These are phyloP conservation scores for Coelogynopora nodosa DNA, from an alignment of 2,888 invertebrate species.

Conservation along the genomic window DNA sequence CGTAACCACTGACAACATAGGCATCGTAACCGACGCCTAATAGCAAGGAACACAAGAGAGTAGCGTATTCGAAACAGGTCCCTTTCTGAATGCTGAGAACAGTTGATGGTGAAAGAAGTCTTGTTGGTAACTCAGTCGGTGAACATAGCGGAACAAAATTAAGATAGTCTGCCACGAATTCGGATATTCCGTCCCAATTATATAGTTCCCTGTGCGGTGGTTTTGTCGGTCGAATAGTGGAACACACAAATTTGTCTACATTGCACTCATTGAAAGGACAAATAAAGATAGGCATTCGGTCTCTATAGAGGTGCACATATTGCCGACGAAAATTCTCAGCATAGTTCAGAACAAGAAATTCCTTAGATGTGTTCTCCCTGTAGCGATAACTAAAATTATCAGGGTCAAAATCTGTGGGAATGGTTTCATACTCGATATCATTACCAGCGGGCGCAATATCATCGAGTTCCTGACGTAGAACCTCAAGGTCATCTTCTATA, in stretches of 20 bases:
- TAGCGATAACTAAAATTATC: slow-evolving; percentile 59
- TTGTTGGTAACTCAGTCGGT: slow-evolving; percentile 59
- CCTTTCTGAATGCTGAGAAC: slow-evolving; percentile 71
- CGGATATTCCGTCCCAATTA: slow-evolving; percentile 71
- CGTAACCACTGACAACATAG: slow-evolving; percentile 81
- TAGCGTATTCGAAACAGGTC: slow-evolving; percentile 78
- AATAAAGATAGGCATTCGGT: slow-evolving; percentile 60
- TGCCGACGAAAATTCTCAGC: slow-evolving; percentile 62
- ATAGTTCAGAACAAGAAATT: slow-evolving; percentile 58
- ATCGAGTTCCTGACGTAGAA: slow-evolving; percentile 55
- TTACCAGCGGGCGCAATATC: slow-evolving; percentile 53
- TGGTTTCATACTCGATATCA: slow-evolving; percentile 29
- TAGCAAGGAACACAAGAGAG: slow-evolving; percentile 75
- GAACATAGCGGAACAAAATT: slow-evolving; percentile 70
- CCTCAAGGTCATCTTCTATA: slow-evolving; percentile 52
- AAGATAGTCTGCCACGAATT: slow-evolving; percentile 75
- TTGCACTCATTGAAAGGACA: slow-evolving; percentile 53
- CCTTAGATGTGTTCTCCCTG: slow-evolving; percentile 59
- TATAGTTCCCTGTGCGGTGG: slow-evolving; percentile 71
- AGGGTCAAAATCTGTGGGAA: slow-evolving; percentile 53
- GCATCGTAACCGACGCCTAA: slow-evolving; percentile 80
- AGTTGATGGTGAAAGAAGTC: slow-evolving; percentile 70
- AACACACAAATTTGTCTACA: slow-evolving; percentile 80
- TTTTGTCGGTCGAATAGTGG: slow-evolving; percentile 74
- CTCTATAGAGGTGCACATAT: slow-evolving; percentile 60